A percentile compares a stretch with the other conserved stretches of the same genome.
These are phyloP conservation scores for Syngnathoides biaculeatus DNA, from an alignment of 2,113 vertebrate species.

Conservation along the genomic window DNA sequence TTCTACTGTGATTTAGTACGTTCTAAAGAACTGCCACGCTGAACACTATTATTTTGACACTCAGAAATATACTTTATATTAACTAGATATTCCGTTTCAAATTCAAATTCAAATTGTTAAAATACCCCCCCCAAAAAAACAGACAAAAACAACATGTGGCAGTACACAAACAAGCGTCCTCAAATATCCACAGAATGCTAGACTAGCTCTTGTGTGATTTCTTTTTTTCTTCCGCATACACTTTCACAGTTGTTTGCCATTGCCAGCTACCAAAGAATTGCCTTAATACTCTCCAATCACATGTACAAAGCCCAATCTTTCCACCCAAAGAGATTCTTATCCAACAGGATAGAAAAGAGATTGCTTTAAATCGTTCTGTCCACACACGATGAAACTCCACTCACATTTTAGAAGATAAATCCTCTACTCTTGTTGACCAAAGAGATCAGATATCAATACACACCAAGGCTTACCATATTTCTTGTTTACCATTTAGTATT, in stretches of 20 bases:
- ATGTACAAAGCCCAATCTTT: slow-evolving; percentile 61
- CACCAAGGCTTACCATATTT: slow-evolving; percentile 22
- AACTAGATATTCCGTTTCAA: too few relatives aligned
- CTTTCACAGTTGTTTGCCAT: slow-evolving; percentile 49
- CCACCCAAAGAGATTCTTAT: slow-evolving; percentile 49
- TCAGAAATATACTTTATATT: too few relatives aligned
- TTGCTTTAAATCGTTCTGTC: slow-evolving; percentile 52
- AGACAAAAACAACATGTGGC: neutral
- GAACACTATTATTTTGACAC: too few relatives aligned
- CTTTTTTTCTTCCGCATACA: neutral
- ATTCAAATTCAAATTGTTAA: too few relatives aligned
- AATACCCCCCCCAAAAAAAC: neutral
- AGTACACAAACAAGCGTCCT: neutral
- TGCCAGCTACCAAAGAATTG: slow-evolving; percentile 49
- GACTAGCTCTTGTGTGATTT: neutral
- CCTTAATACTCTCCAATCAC: slow-evolving; percentile 65
- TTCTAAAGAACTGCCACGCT: too few relatives aligned
- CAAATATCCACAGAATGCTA: neutral
- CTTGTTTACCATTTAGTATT: slow-evolving; percentile 40
- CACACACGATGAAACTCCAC: slow-evolving; percentile 18
- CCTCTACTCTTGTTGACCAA: slow-evolving; percentile 5
- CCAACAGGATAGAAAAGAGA: slow-evolving; percentile 54
- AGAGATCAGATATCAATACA: slow-evolving; percentile 11
- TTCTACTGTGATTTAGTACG: too few relatives aligned
- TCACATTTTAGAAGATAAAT: slow-evolving; percentile 18